Conservation (phyloP, 1,140 invertebrate species). For the Drosophila kepulauana region DNA sequence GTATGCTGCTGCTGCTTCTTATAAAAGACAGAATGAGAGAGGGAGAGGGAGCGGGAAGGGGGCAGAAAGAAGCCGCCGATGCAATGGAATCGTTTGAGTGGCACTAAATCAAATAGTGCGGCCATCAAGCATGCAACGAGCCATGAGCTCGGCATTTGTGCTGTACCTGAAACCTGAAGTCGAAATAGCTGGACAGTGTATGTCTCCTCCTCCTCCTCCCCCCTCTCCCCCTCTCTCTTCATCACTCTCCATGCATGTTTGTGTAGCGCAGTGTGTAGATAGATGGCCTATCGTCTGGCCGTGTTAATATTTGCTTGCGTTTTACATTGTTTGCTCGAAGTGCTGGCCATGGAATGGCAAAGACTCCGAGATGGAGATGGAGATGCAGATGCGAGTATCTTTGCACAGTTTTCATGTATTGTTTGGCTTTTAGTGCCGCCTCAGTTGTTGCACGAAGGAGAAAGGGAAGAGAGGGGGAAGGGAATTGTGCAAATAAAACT, state of each 20-base stretch:
- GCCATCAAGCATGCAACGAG: constrained; percentile 75
- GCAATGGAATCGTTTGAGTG: constrained; percentile 56
- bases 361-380: constrained; percentile 21
- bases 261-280: constrained; percentile 39
- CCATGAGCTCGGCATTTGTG: constrained; percentile 28
- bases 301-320: constrained; percentile 79
- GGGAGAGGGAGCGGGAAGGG: neutral
- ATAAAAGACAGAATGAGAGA: neutral
- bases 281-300: constrained; percentile 67
- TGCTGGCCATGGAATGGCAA: constrained; percentile 52
- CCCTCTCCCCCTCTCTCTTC: neutral
- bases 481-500: constrained; percentile 28
- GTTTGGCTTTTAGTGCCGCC: constrained; percentile 77
- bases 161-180: constrained; percentile 35
- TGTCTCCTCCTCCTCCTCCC: neutral
- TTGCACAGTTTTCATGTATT: constrained; percentile 73
- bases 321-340: constrained; percentile 71
- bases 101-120: constrained; percentile 73
- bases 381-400: constrained; percentile 40
- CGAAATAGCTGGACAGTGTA: neutral
- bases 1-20: neutral
- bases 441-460: constrained; percentile 48
- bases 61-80: neutral
- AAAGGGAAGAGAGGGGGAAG: neutral
- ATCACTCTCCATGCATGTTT: neutral